Base-by-base conservation (phyloP, 2,888 invertebrate species). In the Oeneis ivallda region DNA sequence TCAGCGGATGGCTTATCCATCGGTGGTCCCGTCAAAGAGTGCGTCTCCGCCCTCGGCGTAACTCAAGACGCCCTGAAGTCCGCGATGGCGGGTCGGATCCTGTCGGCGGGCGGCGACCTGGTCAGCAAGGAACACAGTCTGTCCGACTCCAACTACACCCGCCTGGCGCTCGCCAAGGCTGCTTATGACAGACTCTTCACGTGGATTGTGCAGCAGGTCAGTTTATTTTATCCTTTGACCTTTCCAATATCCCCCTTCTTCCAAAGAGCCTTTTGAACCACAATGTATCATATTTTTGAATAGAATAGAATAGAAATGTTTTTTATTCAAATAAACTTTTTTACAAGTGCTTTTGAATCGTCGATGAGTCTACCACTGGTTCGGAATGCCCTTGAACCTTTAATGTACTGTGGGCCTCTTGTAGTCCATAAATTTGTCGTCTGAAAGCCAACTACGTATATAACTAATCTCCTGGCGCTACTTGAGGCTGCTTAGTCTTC, bases 121-220 rank as follows among this genome's bases (percentile, higher is more conserved):
- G 89, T 90, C 74, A 84, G 96, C 83, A 99, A 99, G 89, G 95
- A 95, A 71, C 98, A 99, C 83, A 97, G 96, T 61, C 93, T 96
- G 57, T 89, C 92, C 0, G 97, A 98, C 81, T 98, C 98, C 0
- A 93, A 95, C 77, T 97, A 96, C 81, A 99, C 98, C 13, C 91
- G 97, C 71, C 97, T 98, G 85, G 99, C 99, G 6, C 92, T 98
- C 62, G 97, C 98, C 2, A 99, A 99, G 93, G 98, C 98, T 2
- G 94, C 99, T 34, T 99, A 99, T 79, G 98, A 99, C 79, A 93
- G 98, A 19, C 93, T 99, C 61, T 99, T 99, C 88, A 94, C 96
- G 0, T 98, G 98, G 97, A 97, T 99, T 68, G 98, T 99, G 15
- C 94, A 94, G 50, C 92, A 91, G 85, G 91, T 89, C 0, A 64